These are phyloP conservation scores for Columba janthina DNA, from an alignment of 2,113 vertebrate genomes.

Conservation along the genomic window DNA sequence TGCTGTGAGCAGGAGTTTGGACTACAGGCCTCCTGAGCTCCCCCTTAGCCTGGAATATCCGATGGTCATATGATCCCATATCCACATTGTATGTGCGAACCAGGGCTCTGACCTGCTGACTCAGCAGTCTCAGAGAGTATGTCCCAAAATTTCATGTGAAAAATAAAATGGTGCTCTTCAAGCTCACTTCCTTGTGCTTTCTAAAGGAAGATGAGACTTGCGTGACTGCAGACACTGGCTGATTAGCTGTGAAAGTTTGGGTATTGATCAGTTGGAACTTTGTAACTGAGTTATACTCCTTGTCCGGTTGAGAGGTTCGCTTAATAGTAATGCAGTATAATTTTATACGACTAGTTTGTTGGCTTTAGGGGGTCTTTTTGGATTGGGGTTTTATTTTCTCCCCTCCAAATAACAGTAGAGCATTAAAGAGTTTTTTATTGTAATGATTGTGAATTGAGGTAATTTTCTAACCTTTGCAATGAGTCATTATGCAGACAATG, in stretches of 20 bases:
- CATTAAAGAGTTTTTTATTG: background rate
- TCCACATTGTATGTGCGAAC: background rate
- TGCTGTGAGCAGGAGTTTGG: background rate
- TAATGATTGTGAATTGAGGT: background rate
- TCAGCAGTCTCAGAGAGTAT: background rate
- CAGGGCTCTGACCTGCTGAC: background rate
- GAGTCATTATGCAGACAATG: background rate
- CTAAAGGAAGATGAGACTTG: background rate
- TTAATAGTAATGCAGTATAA: background rate
- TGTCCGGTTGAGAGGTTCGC: background rate
- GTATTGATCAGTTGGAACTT: background rate
- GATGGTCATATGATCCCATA: background rate
- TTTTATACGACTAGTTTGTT: background rate
- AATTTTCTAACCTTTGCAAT: background rate
- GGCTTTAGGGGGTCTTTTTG: background rate
- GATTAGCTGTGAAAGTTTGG: background rate
- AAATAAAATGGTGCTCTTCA: background rate
- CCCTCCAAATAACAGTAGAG: background rate
- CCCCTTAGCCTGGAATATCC: background rate
- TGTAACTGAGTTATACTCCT: background rate
- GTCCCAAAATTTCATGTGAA: background rate
- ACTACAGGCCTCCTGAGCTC: background rate
- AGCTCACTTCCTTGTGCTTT: background rate
- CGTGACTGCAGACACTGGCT: background rate
- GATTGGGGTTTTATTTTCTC: rapidly evolving